These are phyloP conservation scores for Nasonia longicornis DNA, from an alignment of 1,140 invertebrate species.

Conservation along the genomic window DNA sequence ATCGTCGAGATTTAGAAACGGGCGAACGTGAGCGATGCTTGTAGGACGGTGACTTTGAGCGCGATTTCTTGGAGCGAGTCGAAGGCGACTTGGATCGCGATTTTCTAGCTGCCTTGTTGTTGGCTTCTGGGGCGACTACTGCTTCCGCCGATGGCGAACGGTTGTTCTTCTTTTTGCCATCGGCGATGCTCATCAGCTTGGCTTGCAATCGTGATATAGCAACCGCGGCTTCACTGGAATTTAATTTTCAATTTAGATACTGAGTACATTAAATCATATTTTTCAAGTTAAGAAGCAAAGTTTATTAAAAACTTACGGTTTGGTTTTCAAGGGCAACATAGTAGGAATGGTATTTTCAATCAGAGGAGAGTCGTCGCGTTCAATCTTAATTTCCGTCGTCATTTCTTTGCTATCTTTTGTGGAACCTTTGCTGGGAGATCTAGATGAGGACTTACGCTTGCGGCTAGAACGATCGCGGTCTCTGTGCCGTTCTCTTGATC, in stretches of 20 bases:
- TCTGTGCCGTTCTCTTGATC: constrained; percentile 68
- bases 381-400: constrained; percentile 59
- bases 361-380: constrained; percentile 65
- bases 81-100: constrained; percentile 62
- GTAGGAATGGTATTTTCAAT: constrained; percentile 63
- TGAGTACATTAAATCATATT: background rate
- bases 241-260: background rate
- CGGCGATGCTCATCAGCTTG: constrained; percentile 73
- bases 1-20: constrained; percentile 54
- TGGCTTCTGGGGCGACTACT: constrained; percentile 37
- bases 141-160: constrained; percentile 59
- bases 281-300: background rate
- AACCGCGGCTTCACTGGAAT: constrained; percentile 65
- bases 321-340: constrained; percentile 64
- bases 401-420: constrained; percentile 63
- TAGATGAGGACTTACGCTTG: constrained; percentile 62
- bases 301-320: constrained; percentile 60
- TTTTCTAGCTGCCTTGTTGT: constrained; percentile 59
- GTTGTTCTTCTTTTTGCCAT: constrained; percentile 67
- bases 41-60: constrained; percentile 60
- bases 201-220: constrained; percentile 73
- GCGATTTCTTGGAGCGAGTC: constrained; percentile 57
- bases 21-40: constrained; percentile 61
- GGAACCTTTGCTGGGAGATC: constrained; percentile 63
- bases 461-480: constrained; percentile 67